A percentile compares a stretch with the other conserved stretches of the same genome.
Conservation (phyloP, 2,888 invertebrate species). For the Homarus gammarus region DNA sequence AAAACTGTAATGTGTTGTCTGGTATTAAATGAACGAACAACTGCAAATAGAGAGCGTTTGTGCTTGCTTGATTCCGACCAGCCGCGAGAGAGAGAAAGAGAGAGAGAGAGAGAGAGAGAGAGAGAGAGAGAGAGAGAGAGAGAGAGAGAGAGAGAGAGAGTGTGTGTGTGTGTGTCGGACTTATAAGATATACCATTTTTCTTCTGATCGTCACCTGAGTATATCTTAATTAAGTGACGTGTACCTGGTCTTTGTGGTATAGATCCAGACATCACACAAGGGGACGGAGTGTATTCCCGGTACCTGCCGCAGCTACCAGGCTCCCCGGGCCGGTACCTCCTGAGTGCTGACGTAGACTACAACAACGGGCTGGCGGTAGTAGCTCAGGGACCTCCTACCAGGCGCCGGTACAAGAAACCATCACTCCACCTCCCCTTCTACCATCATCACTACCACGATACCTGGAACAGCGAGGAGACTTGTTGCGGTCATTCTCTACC, state of each 20-base stretch:
- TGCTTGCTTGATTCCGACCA: too few relatives aligned
- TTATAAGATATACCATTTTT: too few relatives aligned
- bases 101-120: too few relatives aligned
- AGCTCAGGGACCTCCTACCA: slow-evolving; percentile 27
- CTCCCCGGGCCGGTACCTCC: slow-evolving; percentile 53
- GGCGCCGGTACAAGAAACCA: slow-evolving; percentile 50
- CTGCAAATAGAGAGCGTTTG: too few relatives aligned
- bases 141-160: not conserved
- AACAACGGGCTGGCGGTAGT: slow-evolving; percentile 60
- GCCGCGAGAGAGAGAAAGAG: too few relatives aligned
- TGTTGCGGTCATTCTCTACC: slow-evolving; percentile 65
- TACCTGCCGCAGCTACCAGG: slow-evolving; percentile 79
- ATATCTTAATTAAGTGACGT: too few relatives aligned
- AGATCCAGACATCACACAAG: slow-evolving; percentile 84
- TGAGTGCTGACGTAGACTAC: slow-evolving; percentile 64
- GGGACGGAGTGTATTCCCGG: slow-evolving; percentile 85
- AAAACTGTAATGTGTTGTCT: too few relatives aligned
- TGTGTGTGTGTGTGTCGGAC: too few relatives aligned
- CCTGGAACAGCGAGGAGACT: slow-evolving; percentile 77
- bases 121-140: not conserved
- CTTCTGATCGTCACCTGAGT: too few relatives aligned
- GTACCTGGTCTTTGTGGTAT: slow-evolving; percentile 23
- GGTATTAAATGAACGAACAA: too few relatives aligned
- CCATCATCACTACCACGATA: not conserved
- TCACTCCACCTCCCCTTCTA: not conserved